These are phyloP conservation scores for Trachymyrmex cornetzi DNA, from an alignment of 1,140 invertebrate genomes.

Conservation along the genomic window DNA sequence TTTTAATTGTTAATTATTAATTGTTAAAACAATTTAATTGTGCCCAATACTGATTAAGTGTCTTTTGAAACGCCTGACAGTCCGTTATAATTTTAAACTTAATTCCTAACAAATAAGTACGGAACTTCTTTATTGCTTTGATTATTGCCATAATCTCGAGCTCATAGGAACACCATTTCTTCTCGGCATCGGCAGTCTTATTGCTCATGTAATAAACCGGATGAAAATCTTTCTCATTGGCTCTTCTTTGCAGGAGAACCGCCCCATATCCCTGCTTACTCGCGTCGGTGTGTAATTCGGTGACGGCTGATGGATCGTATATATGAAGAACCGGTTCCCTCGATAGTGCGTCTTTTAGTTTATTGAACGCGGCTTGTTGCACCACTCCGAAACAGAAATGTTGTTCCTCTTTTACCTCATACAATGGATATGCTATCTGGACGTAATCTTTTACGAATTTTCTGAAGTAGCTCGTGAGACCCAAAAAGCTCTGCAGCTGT, in stretches of 20 bases:
- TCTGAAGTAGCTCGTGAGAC: conserved; percentile 73
- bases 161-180: too few species aligned
- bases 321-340: conserved; percentile 73
- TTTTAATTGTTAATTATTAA: too few species aligned
- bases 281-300: neutral
- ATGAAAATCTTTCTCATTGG: too few species aligned
- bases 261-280: neutral
- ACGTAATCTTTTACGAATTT: conserved; percentile 75
- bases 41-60: too few species aligned
- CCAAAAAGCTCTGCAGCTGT: neutral
- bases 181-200: too few species aligned
- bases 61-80: neutral
- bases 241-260: neutral
- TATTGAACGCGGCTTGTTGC: conserved; percentile 9
- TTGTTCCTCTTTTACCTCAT: conserved; percentile 73
- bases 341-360: conserved; percentile 57
- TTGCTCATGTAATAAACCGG: too few species aligned
- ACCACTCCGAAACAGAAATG: conserved; percentile 64
- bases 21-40: too few species aligned
- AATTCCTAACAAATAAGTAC: neutral
- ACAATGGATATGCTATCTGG: conserved; percentile 70
- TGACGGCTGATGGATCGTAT: conserved; percentile 56
- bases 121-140: too few species aligned
- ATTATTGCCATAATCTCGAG: too few species aligned
- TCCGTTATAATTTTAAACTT: neutral